Base-by-base conservation (phyloP, 2,113 vertebrate genomes). In the Hippocampus guttulatus region DNA sequence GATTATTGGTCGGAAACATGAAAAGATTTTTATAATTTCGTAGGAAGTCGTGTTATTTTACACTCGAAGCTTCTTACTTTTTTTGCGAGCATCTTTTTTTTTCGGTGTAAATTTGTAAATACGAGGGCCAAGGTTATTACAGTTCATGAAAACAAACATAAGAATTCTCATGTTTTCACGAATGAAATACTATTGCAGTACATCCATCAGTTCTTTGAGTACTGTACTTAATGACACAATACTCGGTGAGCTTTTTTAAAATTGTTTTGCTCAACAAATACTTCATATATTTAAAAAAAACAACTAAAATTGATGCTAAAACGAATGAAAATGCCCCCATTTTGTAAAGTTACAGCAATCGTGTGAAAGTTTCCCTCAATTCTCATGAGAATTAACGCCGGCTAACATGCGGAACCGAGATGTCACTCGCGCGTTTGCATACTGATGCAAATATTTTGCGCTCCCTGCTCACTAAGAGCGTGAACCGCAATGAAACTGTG, bases 391-490 rank as follows among this genome's bases (percentile, higher is more conserved):
- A 43, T 33, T 16, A 43, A 40, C 40, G 9, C 16, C 58, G 23
- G 58, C 63, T 45, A 45, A 65, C 43, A 47, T 25, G 41, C 64
- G 41, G 23, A 65, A 65, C 64, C 27, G 47, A 65, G 43, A 47
- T 25, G 64, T 65, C 40, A 16, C 43, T 10, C 6, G n/a, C 23
- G 18, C 43, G 23, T 47, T 65, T 65, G 64, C 64, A 65, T 47
- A 65, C 64, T 65, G 64, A 65, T 65, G 43, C 23, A 45, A 43
- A 64, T 61, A 33, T 61, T 60, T 60, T 16, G 7, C 33, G 1
- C 4, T 64, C 43, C n/a, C 12, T 15, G 11, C 40, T 7, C 21
- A 64, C 23, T 7, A 51, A 20, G 5, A 25, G 41, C 41, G 10
- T 16, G 23, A 65, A n/a, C 23, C 23, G n/a, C 55, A 27, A 27